Conservation (phyloP, 2,113 vertebrate genomes). For the Caloenas nicobarica region DNA sequence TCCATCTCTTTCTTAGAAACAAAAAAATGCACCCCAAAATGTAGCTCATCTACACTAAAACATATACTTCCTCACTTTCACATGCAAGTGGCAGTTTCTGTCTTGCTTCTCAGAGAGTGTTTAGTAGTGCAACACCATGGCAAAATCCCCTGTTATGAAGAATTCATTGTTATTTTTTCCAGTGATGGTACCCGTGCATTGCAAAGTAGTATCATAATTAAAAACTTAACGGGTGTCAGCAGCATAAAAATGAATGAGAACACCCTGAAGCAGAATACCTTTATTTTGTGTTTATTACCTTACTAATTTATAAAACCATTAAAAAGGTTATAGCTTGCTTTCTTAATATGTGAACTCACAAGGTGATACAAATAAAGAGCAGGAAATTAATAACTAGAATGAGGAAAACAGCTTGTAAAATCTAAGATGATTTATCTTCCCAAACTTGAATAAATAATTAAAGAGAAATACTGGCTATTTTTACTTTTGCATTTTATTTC, state of each 20-base stretch:
- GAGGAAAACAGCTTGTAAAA: constrained; percentile 11
- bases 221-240: background rate
- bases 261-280: background rate
- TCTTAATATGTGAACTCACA: background rate
- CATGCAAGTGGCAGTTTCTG: background rate
- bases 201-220: background rate
- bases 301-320: constrained; percentile 9
- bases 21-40: background rate
- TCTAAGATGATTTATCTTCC: background rate
- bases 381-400: background rate
- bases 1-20: background rate
- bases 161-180: background rate
- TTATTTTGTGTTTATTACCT: background rate
- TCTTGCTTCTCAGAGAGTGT: background rate
- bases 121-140: background rate
- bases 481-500: constrained; percentile 29
- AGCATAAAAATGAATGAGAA: background rate
- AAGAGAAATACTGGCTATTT: background rate
- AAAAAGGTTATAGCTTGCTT: background rate
- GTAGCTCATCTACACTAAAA: background rate
- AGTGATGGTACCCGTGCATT: background rate
- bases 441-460: constrained; percentile 23
- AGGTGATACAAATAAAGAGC: background rate
- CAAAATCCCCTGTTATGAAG: background rate
- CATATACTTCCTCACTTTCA: background rate